Evolutionary conservation across 2,797 vertebrate genomes (phyloP), one percentile per base, ranked within the genome.

Genomic region (Spondyliosoma cantharus): DNA sequence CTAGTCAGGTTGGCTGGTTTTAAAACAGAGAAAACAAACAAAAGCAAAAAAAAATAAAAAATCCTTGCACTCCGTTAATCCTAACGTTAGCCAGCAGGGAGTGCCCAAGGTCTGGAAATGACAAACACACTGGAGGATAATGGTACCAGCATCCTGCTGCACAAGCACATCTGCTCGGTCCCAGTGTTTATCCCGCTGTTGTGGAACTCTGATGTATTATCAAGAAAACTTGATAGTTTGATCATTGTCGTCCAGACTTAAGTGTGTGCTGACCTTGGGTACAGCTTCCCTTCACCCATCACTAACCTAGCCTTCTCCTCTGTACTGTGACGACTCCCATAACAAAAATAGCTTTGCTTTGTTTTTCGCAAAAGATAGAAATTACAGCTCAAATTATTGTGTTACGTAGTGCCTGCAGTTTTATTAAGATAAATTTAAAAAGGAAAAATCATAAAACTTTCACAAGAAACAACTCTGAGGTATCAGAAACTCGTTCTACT

Each of bases 401-500:
- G 68, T 83, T 93, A 90, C 75, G 86, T 95, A 93, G 92, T 32
- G 46, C 91, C 91, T 94, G 93, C 94, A 94, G 93, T 91, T 92
- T 92, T 94, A 94, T 94, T 24, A 53, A 82, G 58, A 67, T 61
- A 72, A 76, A 70, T 74, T 45, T 4, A 0, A 63, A 72, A 57
- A 48, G 43, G 24, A 52, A 52, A 64, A 29, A 87, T 78, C 68
- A 45, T 69, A 59, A 37, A 79, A 67, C 22, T 5, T 74, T 82
- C 32, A 78, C 16, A 43, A 63, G 65, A 66, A 52, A 65, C 54
- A 46, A 62, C 32, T 54, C 45, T 43, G 46, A 22, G 71, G 71
- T 29, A 93, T 93, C 94, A 93, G 94, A 93, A 95, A 95, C 92
- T 93, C 92, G 91, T 94, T 95, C 91, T 93, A 91, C 93, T 94